Percentiles rank a stretch among this genome's conserved stretches.
phyloP scores from a whole-genome alignment of 2,113 vertebrate species.

The Leptodactylus fuscus region DNA sequence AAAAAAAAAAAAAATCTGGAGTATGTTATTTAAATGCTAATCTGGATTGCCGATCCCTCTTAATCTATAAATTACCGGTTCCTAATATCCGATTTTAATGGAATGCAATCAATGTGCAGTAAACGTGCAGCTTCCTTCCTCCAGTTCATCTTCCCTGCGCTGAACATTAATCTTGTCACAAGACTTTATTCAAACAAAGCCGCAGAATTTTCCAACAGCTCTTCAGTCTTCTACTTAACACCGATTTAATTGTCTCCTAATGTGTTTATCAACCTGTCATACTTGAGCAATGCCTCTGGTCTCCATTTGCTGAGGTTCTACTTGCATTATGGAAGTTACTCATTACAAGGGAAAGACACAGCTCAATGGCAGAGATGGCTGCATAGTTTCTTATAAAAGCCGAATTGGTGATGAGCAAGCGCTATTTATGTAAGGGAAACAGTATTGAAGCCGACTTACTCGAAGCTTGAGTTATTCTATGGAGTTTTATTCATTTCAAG shows the following conservation, averaged over 20 bases:
- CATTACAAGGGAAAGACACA: not conserved
- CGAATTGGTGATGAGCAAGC: not conserved
- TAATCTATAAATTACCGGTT: conserved; percentile 24
- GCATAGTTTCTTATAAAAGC: not conserved
- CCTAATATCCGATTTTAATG: conserved; percentile 41
- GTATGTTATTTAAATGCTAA: conserved; percentile 35
- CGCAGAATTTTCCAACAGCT: conserved; percentile 39
- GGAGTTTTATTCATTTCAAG: not conserved
- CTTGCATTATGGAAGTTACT: conserved; percentile 21
- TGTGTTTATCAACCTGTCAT: conserved; percentile 54
- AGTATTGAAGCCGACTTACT: not conserved
- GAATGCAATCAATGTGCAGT: conserved; percentile 17
- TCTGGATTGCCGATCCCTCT: conserved; percentile 2
- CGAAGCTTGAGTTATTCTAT: not conserved
- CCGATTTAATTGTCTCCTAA: conserved; percentile 47
- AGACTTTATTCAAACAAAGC: conserved; percentile 49
- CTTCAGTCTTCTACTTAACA: conserved; percentile 37
- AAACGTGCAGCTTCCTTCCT: conserved; percentile 28
- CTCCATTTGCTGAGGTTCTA: conserved; percentile 30
- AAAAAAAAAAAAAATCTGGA: not conserved
- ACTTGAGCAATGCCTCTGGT: conserved; percentile 38
- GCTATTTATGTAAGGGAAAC: not conserved
- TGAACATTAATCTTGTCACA: conserved; percentile 39
- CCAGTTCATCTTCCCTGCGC: conserved; percentile 19
- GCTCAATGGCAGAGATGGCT: not conserved